Percentiles rank a stretch among this genome's conserved stretches.
Conservation (phyloP, 2,888 invertebrate genomes). For the Leucoptera coffeella region DNA sequence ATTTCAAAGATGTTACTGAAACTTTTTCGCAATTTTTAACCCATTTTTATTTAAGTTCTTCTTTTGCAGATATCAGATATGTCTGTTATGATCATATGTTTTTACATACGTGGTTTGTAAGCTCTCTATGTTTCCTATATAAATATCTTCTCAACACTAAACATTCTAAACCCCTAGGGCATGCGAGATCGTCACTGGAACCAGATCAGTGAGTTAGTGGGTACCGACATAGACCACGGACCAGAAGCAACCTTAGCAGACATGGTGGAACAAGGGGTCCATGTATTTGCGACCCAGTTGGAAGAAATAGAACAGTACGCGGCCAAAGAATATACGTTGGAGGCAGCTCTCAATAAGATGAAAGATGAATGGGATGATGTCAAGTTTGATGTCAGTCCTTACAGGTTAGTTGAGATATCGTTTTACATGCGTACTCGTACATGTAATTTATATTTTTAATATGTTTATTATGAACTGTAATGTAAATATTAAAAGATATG, state of each 20-base stretch:
- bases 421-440: not conserved
- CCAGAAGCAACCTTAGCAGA: constrained; percentile 68
- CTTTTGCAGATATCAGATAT: too few species aligned
- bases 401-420: constrained; percentile 50
- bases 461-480: not conserved
- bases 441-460: too few species aligned
- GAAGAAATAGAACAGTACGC: constrained; percentile 89
- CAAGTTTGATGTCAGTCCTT: constrained; percentile 66
- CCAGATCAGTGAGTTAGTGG: constrained; percentile 69
- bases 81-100: too few species aligned
- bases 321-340: constrained; percentile 84
- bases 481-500: too few species aligned
- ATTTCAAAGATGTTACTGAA: too few species aligned
- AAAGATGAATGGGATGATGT: constrained; percentile 75
- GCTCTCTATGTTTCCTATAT: too few species aligned
- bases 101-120: too few species aligned
- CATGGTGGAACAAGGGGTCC: constrained; percentile 81
- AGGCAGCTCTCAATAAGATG: constrained; percentile 80
- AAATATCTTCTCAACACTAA: too few species aligned
- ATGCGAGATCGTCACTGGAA: constrained; percentile 87
- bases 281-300: constrained; percentile 62
- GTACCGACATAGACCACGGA: constrained; percentile 60
- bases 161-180: constrained; percentile 56
- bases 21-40: too few species aligned
- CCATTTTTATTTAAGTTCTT: too few species aligned